Base-by-base conservation (phyloP, 2,888 invertebrate species). In the Stegana nigrithorax region DNA sequence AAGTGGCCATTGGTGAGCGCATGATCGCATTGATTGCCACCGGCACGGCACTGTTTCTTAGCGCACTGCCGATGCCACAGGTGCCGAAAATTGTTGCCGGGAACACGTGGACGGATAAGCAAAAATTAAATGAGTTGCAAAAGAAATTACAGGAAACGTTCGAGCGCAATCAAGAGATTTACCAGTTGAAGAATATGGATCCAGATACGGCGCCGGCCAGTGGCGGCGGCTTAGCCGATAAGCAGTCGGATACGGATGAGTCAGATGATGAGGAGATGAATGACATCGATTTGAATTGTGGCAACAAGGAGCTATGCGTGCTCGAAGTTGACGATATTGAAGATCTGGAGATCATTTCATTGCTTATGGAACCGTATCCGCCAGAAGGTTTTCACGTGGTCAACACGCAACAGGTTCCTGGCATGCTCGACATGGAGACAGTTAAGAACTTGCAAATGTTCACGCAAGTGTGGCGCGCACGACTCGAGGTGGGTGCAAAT, bases 21-120 rank as follows among this genome's bases (percentile, higher is more conserved):
- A 90, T 95, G 83, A 90, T 98, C 60, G 91, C 96, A 71, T 94
- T 94, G 5, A 89, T 96, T 66, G 97, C 96, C 0, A 93, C 93
- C 3, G 96, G 95, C 0, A 95, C 96, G 0, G 97, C 94, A 0
- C 89, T 93, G 7, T 92, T 91, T 73, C 85, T 97, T 0, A 87
- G 90, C 0, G 91, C 95, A 0, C 83, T 97, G 42, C 96, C 96
- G 1, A 87, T 92, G 7, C 93, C 93, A 0, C 87, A 89, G 12
- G 87, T 91, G 19, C 94, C 94, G 0, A 90, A 91, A 83, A 89
- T 94, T 59, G 89, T 90, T 2, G 89, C 90, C 0, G 90, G 90
- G 14, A 89, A 90, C 74, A 87, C 89, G 1, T 89, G 89, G 86
- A 89, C 89, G 53, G 90, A 91, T 70, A 88, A 89, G 56, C 89